These are phyloP conservation scores for Hydrocynus forskahlii DNA, from an alignment of 2,797 vertebrate genomes.

Conservation along the genomic window DNA sequence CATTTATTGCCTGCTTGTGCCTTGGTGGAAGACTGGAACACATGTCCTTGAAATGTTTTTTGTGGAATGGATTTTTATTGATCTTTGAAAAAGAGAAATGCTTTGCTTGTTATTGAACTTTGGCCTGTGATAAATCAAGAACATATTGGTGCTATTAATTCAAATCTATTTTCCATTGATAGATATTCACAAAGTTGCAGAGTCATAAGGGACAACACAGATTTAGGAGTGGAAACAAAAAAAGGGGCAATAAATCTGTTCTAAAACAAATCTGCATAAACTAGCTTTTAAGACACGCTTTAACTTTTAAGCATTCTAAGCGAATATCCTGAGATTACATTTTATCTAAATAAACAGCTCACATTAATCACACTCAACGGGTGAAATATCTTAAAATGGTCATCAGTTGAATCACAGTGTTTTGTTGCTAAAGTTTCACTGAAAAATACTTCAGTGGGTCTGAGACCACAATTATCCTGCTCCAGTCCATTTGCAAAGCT, in stretches of 20 bases:
- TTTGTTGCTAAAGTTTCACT: conserved; percentile 65
- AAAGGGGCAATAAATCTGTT: neutral
- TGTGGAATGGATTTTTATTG: conserved; percentile 21
- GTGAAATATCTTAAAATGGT: conserved; percentile 70
- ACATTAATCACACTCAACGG: conserved; percentile 36
- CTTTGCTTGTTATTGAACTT: neutral
- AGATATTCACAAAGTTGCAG: conserved; percentile 5
- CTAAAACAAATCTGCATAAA: conserved; percentile 8
- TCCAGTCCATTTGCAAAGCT: conserved; percentile 71
- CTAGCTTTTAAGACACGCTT: conserved; percentile 1
- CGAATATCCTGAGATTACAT: conserved; percentile 42
- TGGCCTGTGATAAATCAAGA: conserved; percentile 7
- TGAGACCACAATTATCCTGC: conserved; percentile 72
- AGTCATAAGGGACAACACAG: neutral
- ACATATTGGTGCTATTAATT: neutral
- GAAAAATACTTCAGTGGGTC: conserved; percentile 70
- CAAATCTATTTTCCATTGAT: conserved; percentile 28
- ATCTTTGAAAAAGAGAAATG: conserved; percentile 36
- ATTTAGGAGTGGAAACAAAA: conserved; percentile 6
- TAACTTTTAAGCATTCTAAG: conserved; percentile 23
- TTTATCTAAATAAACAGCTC: conserved; percentile 54
- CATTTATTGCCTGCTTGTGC: conserved; percentile 9
- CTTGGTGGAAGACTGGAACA: conserved; percentile 7
- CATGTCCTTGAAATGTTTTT: conserved; percentile 15
- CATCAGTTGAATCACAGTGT: conserved; percentile 51